A percentile compares a stretch with the other conserved stretches of the same genome.
These are phyloP conservation scores for Cheirogaleus medius DNA, from an alignment of 2,113 vertebrate species.

Conservation along the genomic window DNA sequence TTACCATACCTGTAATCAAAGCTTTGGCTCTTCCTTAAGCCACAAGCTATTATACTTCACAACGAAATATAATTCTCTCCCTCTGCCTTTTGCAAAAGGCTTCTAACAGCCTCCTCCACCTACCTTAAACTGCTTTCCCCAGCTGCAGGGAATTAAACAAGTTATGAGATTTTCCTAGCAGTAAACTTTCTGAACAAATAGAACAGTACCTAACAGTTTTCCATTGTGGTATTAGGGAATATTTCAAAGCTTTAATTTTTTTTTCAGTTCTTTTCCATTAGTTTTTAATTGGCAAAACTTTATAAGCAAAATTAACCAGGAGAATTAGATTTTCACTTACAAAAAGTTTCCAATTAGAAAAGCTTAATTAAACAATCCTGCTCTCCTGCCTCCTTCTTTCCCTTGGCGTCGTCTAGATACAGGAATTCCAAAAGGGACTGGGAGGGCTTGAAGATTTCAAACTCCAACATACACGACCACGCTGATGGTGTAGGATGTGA, in stretches of 20 bases:
- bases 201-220: constrained; percentile 56
- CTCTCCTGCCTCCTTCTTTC: not conserved
- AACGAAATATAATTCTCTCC: not conserved
- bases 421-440: not conserved
- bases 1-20: not conserved
- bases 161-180: constrained; percentile 79
- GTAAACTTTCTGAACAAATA: constrained; percentile 75
- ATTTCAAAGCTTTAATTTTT: constrained; percentile 64
- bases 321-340: constrained; percentile 67
- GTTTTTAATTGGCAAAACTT: constrained; percentile 72
- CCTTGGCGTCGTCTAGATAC: not conserved
- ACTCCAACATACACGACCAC: not conserved
- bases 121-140: constrained; percentile 61
- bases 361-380: constrained; percentile 60
- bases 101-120: not conserved
- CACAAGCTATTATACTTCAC: not conserved
- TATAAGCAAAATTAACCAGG: constrained; percentile 69
- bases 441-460: not conserved
- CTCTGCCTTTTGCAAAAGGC: not conserved
- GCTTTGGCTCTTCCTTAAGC: not conserved
- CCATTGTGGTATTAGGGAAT: constrained; percentile 62
- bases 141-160: constrained; percentile 72
- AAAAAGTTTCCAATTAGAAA: constrained; percentile 70
- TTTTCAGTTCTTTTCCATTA: constrained; percentile 70
- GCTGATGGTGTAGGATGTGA: not conserved